Evolutionary conservation across 23 tunicate genomes (phyloP).

Genomic region (Styela clava): DNA sequence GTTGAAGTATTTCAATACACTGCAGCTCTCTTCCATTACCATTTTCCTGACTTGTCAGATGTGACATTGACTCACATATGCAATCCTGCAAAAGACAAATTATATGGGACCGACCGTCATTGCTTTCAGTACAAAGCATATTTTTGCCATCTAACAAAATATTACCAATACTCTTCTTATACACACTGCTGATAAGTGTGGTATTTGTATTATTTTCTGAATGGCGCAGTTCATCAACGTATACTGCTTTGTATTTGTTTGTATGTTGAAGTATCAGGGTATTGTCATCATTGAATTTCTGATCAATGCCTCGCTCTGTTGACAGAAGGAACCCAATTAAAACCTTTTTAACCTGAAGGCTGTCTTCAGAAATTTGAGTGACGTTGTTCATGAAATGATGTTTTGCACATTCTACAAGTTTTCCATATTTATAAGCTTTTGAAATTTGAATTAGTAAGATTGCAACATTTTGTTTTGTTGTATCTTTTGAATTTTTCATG

Average conservation of each 20-base stretch:
- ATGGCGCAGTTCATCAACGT: constrained; percentile 52
- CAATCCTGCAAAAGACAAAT: constrained; percentile 20
- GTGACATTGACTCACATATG: constrained; percentile 45
- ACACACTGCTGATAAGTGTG: constrained; percentile 14
- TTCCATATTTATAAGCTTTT: constrained; percentile 28
- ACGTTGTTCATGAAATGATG: constrained; percentile 31
- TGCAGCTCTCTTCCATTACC: constrained; percentile 12
- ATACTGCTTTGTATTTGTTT: constrained; percentile 23
- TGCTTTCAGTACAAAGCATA: background rate
- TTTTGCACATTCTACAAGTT: constrained; percentile 39
- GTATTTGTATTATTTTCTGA: background rate
- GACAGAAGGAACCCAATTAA: constrained; percentile 34
- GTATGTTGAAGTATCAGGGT: constrained; percentile 36
- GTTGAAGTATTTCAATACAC: constrained; percentile 36
- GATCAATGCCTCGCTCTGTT: constrained; percentile 18
- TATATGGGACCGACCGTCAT: constrained; percentile 1
- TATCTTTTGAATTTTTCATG: background rate
- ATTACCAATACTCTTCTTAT: constrained; percentile 4
- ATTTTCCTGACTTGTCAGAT: background rate
- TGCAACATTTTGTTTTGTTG: background rate
- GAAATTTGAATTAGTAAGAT: constrained; percentile 54
- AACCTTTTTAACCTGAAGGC: background rate
- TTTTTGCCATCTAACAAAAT: background rate
- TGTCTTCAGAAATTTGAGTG: background rate
- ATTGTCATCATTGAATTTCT: background rate